Evolutionary conservation across 1,140 invertebrate genomes (phyloP).

Genomic region (Hylaeus volcanicus): DNA sequence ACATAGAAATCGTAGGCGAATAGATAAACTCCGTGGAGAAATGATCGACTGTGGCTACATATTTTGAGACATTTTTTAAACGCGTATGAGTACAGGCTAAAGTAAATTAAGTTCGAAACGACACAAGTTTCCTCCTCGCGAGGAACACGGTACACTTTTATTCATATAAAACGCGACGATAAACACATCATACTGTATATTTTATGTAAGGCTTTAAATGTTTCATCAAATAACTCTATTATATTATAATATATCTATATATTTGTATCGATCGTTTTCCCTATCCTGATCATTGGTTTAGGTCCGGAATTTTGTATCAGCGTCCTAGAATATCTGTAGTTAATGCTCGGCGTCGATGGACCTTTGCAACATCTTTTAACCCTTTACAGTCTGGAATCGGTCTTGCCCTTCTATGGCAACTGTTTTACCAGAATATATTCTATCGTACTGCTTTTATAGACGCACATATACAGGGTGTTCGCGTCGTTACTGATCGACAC

Average conservation of each 20-base stretch:
- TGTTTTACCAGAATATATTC: background rate
- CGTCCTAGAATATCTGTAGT: conserved; percentile 30
- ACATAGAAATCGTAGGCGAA: conserved; percentile 1
- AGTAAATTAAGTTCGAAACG: conserved; percentile 27
- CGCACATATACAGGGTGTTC: background rate
- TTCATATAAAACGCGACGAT: conserved; percentile 51
- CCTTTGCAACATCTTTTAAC: background rate
- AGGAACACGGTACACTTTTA: conserved; percentile 49
- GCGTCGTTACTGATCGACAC: background rate
- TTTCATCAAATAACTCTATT: conserved; percentile 78
- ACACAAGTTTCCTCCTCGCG: conserved; percentile 12
- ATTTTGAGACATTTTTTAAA: conserved; percentile 65
- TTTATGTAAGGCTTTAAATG: conserved; percentile 80
- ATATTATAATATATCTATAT: conserved; percentile 79
- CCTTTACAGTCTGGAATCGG: too few relatives aligned
- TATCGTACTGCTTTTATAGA: background rate
- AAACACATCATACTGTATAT: conserved; percentile 75
- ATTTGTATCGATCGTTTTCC: conserved; percentile 75
- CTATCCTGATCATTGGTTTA: conserved; percentile 49
- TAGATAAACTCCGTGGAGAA: conserved; percentile 23
- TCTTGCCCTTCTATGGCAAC: background rate
- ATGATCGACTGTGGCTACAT: conserved; percentile 56
- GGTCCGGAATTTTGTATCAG: conserved; percentile 32
- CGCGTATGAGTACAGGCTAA: conserved; percentile 2
- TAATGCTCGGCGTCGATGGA: conserved; percentile 2